These are phyloP conservation scores for Andrena hattorfiana DNA, from an alignment of 2,888 invertebrate genomes.

Conservation along the genomic window DNA sequence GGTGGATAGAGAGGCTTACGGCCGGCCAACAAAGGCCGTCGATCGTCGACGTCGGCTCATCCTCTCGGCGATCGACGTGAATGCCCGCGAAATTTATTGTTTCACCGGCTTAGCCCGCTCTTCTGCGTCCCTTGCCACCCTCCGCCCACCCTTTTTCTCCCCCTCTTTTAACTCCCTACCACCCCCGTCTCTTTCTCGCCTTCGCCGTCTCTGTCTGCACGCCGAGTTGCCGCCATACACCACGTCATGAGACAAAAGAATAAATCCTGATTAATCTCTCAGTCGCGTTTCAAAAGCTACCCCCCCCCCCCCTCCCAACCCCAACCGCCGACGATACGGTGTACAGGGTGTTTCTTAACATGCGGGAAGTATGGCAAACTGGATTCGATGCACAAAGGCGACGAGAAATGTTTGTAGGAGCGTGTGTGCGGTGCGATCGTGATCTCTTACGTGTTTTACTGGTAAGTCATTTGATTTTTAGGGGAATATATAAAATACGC, in stretches of 20 bases:
- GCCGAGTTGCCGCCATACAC: conserved; percentile 54
- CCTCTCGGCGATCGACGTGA: conserved; percentile 80
- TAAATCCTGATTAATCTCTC: conserved; percentile 84
- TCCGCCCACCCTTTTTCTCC: conserved; percentile 1
- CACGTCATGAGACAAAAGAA: conserved; percentile 78
- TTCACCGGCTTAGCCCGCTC: conserved; percentile 81
- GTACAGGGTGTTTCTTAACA: conserved; percentile 46
- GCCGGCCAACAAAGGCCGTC: conserved; percentile 79
- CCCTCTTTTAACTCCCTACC: conserved; percentile 19
- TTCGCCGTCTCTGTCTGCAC: conserved; percentile 24
- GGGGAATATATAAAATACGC: too few species aligned
- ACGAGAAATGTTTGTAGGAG: conserved; percentile 1
- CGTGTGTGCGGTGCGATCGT: neutral
- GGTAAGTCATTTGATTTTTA: too few species aligned
- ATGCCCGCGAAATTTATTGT: conserved; percentile 83
- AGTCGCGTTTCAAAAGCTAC: conserved; percentile 76
- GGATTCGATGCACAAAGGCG: neutral
- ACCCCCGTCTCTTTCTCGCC: conserved; percentile 28
- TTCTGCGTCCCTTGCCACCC: conserved; percentile 56
- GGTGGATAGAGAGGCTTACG: conserved; percentile 67
- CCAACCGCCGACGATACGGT: conserved; percentile 30
- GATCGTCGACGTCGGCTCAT: conserved; percentile 81
- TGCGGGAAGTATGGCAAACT: conserved; percentile 5
- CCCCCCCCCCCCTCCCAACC: neutral
- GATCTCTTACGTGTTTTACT: too few species aligned